Evolutionary conservation across 1,140 invertebrate genomes (phyloP), one percentile per base, ranked within the genome.

Genomic region (Dinothrombium tinctorium): DNA sequence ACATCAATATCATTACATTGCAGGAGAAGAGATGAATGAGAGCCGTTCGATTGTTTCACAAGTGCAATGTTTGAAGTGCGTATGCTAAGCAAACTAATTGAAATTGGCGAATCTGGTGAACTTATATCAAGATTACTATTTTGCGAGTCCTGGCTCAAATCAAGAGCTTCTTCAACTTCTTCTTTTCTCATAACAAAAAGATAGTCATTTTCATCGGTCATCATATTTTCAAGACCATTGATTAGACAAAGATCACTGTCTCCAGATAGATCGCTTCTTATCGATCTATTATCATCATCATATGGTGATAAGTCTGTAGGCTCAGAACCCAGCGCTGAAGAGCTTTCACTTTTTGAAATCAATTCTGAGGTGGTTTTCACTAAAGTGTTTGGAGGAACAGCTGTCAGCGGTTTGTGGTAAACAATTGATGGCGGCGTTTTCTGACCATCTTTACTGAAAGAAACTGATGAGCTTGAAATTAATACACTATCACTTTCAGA

Each of bases 231-330:
- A 12, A 26, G 21, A 12, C 33, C 35, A 15, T n/a, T n/a, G n/a
- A 39, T 23, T 17, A 40, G 14, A 28, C 26, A 12, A 3, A 28
- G 14, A 7, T 40, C 38, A 24, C 15, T 19, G 15, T 33, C 31
- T 23, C 9, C 32, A 1, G 40, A 41, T 21, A 41, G 22, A 33
- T 41, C 40, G 25, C 40, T 41, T 24, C 32, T 32, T 24, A 41
- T 41, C 2, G 40, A 41, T 23, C 40, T 2, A 23, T 33, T 26
- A 33, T 41, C 40, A n/a, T 41, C 40, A 33, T 41, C 40, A 14
- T 24, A 25, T 7, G 31, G 32, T 11, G 40, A 35, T 15, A 23
- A 19, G 23, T 38, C 24, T 15, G 7, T 25, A n/a, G 26, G 23
- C 3, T 17, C 37, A 38, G 24, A 25, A 38, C n/a, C 3, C 17